Evolutionary conservation across 2,888 invertebrate genomes (phyloP), one percentile per base, ranked within the genome.

Genomic region (Drosophila maculinotata): DNA sequence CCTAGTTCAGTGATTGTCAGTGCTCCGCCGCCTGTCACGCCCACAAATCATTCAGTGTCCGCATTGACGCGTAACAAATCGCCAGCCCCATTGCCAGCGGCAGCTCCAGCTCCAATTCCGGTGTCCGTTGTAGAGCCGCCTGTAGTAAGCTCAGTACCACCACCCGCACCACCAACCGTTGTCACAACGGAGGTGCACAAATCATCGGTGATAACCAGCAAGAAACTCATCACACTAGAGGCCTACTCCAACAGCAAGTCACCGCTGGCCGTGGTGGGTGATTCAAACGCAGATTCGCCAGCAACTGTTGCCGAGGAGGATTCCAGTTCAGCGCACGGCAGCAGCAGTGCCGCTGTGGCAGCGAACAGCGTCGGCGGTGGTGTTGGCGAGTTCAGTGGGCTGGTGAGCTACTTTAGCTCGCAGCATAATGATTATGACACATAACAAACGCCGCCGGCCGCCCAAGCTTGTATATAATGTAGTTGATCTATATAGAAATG

Each of bases 321-420:
- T 45, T 89, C 84, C 1, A 76, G 86, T 15, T 84, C 89, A n/a
- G 72, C 88, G 5, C 81, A 85, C 15, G 87, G 82, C 36, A 76
- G 93, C 69, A 63, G 77, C 10, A 56, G 65, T 38, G 58, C 58
- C 5, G 56, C 48, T 4, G 59, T 73, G 12, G 71, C 70, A 0
- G 59, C 67, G 3, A 69, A 74, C 3, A 72, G 75, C 3, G 71
- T 56, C 9, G 67, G 66, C 3, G 77, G 59, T 0, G 69, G 65
- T 6, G 88, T 41, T 64, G 94, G 96, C 45, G 97, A 97, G 89
- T 97, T 97, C 91, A 97, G 97, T 33, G 97, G 97, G 3, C 93
- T 97, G 83, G 97, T 97, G 62, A 97, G 97, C 90, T 97, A 97
- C 92, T 97, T 97, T 92, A 97, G 97, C 79, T 97, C 97, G 89